Base-by-base conservation (phyloP, 2,888 invertebrate genomes). In the Philereme transversata region DNA sequence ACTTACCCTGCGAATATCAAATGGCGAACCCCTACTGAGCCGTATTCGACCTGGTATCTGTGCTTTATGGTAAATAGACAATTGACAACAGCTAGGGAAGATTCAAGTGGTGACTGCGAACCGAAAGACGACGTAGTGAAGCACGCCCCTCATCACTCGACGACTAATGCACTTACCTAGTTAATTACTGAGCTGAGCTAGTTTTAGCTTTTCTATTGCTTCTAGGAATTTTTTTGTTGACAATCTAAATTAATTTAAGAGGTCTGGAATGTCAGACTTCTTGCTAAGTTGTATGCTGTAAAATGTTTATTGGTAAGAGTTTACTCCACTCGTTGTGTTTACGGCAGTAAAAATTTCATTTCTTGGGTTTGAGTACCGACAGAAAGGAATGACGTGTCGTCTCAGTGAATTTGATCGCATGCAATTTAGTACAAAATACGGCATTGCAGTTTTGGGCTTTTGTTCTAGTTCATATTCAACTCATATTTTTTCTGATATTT, bases 361-460 rank as follows among this genome's bases (percentile, higher is more conserved):
- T 50, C 56, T 56, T 55, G 50, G 38, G 45, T 40, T 41, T 22
- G 34, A 33, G 43, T 47, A 47, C 46, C 57, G 11, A 35, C 46
- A 46, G 52, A 49, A 57, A 53, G 53, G 41, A 53, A 52, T 51
- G 48, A 52, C 45, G 57, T 43, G 61, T 41, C 36, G 22, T 48
- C 34, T 33, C 33, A 40, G 51, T 43, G 43, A 51, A 43, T 51
- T 46, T 41, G 41, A 41, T 51, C 38, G 51, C 60, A 56, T 56
- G 49, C 49, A 52, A 49, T 41, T 45, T 52, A 22, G 57, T 36
- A 40, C 40, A 48, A 60, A 56, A 50, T 62, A 40, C 52, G 59
- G 62, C 55, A 58, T 44, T 55, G 57, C 62, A 57, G 57, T 48
- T 52, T 51, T 35, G 38, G 54, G 46, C 41, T 5, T 53, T 54